phyloP scores from a whole-genome alignment of 2,113 vertebrate species.

The Uria aalge region DNA sequence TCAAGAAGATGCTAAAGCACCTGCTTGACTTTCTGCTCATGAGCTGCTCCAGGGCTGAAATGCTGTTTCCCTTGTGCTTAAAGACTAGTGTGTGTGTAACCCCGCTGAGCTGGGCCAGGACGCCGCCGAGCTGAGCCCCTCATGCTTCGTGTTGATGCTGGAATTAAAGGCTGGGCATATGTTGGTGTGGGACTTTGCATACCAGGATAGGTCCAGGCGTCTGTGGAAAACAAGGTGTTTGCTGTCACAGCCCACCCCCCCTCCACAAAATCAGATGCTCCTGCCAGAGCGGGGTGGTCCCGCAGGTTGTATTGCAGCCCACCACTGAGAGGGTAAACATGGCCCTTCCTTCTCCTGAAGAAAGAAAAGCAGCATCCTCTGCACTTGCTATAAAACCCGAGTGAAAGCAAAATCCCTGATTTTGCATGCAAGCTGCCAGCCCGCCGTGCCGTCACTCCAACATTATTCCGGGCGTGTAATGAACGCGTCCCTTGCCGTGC shows the following conservation, averaged over 20 bases:
- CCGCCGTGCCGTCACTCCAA: fast-evolving
- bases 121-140: neutral
- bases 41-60: neutral
- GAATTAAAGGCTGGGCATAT: neutral
- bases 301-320: fast-evolving
- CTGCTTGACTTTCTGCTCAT: neutral
- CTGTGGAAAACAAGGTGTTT: neutral
- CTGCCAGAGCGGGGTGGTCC: neutral
- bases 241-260: neutral
- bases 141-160: fast-evolving
- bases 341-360: neutral
- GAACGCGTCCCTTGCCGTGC: neutral
- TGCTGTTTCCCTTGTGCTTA: neutral
- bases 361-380: neutral
- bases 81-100: neutral
- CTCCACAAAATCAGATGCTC: neutral
- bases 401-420: neutral
- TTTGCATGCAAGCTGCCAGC: neutral
- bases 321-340: neutral
- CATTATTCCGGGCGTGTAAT: neutral
- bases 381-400: neutral
- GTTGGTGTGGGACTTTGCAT: neutral
- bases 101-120: neutral
- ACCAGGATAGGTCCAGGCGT: neutral
- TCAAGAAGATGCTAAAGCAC: neutral